Evolutionary conservation across 2,797 vertebrate species (phyloP), one percentile per base, ranked within the genome.

Genomic region (Urosaurus nigricauda): DNA sequence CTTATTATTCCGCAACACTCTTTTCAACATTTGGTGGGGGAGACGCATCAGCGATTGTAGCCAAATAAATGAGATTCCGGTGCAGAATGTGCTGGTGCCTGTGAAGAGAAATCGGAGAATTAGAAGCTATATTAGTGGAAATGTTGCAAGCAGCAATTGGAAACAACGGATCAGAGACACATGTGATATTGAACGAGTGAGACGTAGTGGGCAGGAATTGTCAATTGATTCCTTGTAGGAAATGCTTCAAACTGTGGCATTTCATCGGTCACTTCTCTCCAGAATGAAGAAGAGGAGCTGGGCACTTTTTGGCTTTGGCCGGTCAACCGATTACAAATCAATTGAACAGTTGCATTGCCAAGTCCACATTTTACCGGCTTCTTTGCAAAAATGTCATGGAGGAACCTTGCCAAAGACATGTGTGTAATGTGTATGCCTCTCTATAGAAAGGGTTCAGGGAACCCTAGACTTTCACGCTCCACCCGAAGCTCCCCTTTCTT

Each of bases 21-120:
- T 96, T 97, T 83, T 95, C 91, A 0, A 73, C n/a, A 71, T 84
- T 82, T 40, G 92, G 47, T 12, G 84, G 65, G 0, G 98, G 97
- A 3, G 97, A 97, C 32, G 98, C 97, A 63, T 99, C 99, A 4
- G 98, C 98, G 32, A 99, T 98, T 0, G 98, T 99, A 5, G 98
- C 99, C 95, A 99, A 96, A 65, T 99, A 99, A 84, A 99, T 98
- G 53, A 99, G 98, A 95, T 99, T 99, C 86, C 98, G 97, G 40
- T 99, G 99, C 93, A 99, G 95, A 90, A 99, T 98, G 84, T 99
- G 98, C 91, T 99, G 99, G 89, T 99, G 99, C 94, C 99, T 99
- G 81, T 0, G 21, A 79, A 5, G 88, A 5, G 1, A 82, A 77
- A 17, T 3, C 11, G 9, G 70, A 47, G 5, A 51, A n/a, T 24